These are phyloP conservation scores for Gymnorhina tibicen DNA, from an alignment of 2,113 vertebrate genomes.

Conservation along the genomic window DNA sequence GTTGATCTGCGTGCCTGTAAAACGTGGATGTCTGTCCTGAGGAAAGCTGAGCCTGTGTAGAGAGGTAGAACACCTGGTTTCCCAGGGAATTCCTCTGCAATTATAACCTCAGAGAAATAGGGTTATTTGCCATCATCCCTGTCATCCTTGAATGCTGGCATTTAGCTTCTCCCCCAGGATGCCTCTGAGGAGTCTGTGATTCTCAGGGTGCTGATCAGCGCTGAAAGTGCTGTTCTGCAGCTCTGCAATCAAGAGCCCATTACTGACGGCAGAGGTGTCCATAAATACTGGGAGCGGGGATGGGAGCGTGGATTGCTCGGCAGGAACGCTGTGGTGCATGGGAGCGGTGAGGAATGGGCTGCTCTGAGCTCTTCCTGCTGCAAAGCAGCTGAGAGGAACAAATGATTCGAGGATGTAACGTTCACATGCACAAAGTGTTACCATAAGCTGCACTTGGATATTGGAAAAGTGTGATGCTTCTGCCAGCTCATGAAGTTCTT, in stretches of 20 bases:
- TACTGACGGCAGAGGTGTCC: neutral
- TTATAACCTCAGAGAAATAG: fast-evolving
- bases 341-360: neutral
- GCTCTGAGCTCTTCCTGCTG: neutral
- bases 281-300: neutral
- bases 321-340: neutral
- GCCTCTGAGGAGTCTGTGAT: neutral
- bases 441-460: neutral
- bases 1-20: neutral
- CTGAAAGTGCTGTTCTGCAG: fast-evolving
- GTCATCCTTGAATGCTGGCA: neutral
- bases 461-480: neutral
- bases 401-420: neutral
- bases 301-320: fast-evolving
- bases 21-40: neutral
- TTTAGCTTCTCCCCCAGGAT: neutral
- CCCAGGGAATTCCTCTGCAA: neutral
- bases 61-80: neutral
- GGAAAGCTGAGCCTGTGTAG: neutral
- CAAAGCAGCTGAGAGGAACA: neutral
- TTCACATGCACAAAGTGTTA: neutral
- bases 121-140: neutral
- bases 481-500: neutral
- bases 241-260: neutral
- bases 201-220: neutral